phyloP scores from a whole-genome alignment of 1,140 invertebrate species.

The Drosophila santomea region DNA sequence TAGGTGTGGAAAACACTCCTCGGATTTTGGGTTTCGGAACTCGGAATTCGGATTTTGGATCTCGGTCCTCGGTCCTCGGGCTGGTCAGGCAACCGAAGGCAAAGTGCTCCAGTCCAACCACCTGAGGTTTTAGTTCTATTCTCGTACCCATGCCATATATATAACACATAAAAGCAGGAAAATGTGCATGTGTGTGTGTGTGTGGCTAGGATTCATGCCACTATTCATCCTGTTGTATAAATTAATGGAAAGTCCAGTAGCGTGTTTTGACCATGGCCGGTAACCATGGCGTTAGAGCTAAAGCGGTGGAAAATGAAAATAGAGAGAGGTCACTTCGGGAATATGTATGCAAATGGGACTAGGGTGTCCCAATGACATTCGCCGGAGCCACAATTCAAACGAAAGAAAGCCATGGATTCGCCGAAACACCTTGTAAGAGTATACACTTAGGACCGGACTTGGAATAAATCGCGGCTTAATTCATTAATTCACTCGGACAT shows the following conservation, averaged over 20 bases:
- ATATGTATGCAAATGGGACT: conserved; percentile 61
- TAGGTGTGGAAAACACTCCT: conserved; percentile 36
- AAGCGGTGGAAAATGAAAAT: conserved; percentile 51
- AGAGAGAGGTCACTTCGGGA: conserved; percentile 66
- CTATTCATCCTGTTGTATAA: conserved; percentile 59
- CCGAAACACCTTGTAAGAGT: conserved; percentile 32
- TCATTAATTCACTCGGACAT: conserved; percentile 47
- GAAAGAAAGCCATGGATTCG: conserved; percentile 7
- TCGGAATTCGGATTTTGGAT: not conserved
- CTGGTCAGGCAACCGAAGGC: not conserved
- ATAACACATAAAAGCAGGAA: not conserved
- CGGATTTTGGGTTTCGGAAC: not conserved
- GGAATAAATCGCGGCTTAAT: conserved; percentile 41
- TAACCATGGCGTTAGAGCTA: conserved; percentile 66
- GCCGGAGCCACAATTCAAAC: conserved; percentile 36
- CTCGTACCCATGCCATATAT: not conserved
- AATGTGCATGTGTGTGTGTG: conserved; percentile 2
- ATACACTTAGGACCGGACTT: conserved; percentile 20
- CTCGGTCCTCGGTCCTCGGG: conserved; percentile 6
- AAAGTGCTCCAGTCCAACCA: conserved; percentile 29
- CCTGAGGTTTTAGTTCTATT: conserved; percentile 24
- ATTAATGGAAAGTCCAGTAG: conserved; percentile 79
- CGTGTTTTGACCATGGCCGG: conserved; percentile 70
- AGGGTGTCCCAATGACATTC: conserved; percentile 57
- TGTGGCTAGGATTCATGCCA: conserved; percentile 40